Evolutionary conservation across 1,140 invertebrate species (phyloP), one percentile per base, ranked within the genome.

Genomic region (Lutraria rhynchaena): DNA sequence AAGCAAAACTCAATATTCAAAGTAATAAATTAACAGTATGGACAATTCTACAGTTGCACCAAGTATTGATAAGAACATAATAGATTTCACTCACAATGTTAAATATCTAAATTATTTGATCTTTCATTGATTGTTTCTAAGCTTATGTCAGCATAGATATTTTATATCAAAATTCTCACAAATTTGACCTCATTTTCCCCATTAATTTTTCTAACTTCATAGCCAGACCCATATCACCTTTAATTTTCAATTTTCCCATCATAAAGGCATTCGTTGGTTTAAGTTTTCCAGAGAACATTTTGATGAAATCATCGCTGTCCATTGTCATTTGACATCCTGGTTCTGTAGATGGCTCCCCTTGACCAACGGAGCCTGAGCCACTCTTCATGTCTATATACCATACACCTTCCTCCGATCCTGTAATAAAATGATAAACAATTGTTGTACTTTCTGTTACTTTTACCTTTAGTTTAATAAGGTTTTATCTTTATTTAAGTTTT

Each of bases 121-220:
- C n/a, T n/a, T n/a, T n/a, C n/a, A n/a, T n/a, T n/a, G n/a, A n/a
- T n/a, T n/a, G n/a, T n/a, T n/a, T n/a, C n/a, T n/a, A n/a, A n/a
- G n/a, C n/a, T n/a, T n/a, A n/a, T n/a, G n/a, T n/a, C n/a, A n/a
- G n/a, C n/a, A n/a, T n/a, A n/a, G n/a, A n/a, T n/a, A n/a, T n/a
- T n/a, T n/a, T n/a, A n/a, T n/a, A n/a, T n/a, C n/a, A n/a, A n/a
- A n/a, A n/a, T n/a, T n/a, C n/a, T n/a, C n/a, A 91, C 46, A 91
- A 83, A 46, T 96, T 96, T n/a, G 95, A 95, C 91, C 97, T 97
- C 35, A 98, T 93, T 75, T 95, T 95, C 60, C 93, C 93, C 96
- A 99, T 97, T 3, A 99, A 93, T 92, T 98, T 98, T 92, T 99
- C 98, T 75, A 99, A 91, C 91, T 99, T 98, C 95, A 99, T 97